Base-by-base conservation (phyloP, 2,113 vertebrate genomes). In the Sylvietta virens region DNA sequence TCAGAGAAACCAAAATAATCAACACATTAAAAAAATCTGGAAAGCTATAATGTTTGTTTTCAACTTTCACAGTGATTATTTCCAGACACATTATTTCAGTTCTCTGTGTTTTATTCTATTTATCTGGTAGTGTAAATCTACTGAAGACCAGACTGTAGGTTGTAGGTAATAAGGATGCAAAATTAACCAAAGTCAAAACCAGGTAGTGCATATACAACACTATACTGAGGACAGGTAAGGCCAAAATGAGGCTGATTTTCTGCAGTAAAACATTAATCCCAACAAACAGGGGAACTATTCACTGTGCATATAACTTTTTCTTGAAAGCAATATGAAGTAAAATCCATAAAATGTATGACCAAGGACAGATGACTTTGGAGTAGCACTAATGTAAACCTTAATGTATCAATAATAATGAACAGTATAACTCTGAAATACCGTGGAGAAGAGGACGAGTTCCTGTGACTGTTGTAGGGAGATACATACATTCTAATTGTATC, bases 51-150 rank as follows among this genome's bases (percentile, higher is more conserved):
- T 15, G 12, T 78, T 92, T 8, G 12, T 66, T 95, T 90, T 83
- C 82, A 81, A 47, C 72, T 92, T 93, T 94, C 64, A 94, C 37
- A 62, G 30, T 77, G 71, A 86, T 62, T 93, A 70, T 86, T 86
- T 83, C 22, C 56, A 92, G 71, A 60, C 47, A 81, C 30, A 60
- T 30, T 90, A 73, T 93, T 93, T 90, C 47, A 83, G 69, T 70
- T 21, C 30, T 88, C 39, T 50, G n/a, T 47, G 39, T 50, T 93
- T 92, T 70, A 67, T 86, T 90, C 67, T 88, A 18, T 66, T 86
- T 94, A 65, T 62, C 47, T 64, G 19, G 22, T 42, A 39, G 30
- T 58, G 28, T 90, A 88, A 90, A 95, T 92, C 62, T 83, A 28
- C 47, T 37, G 58, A 78, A 82, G 45, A 77, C 19, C 35, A 70